Percentiles rank a stretch among this genome's conserved stretches.
Conservation (phyloP, 2,113 vertebrate genomes). For the Macaca fascicularis region T2T-MFA8v1.1 NC_088395.1:29226501-29227000, state of each 20-base stretch:
- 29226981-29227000: background rate
- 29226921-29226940: constrained; percentile 18
- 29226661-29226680: background rate
- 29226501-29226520: background rate
- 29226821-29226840: background rate
- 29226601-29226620: background rate
- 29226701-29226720: background rate
- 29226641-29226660: background rate
- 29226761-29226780: background rate
- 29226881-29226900: background rate
- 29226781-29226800: background rate
- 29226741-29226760: background rate
- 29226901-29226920: background rate
- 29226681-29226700: background rate
- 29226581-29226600: background rate
- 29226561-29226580: background rate
- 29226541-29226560: background rate
- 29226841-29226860: background rate
- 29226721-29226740: background rate
- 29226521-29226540: constrained; percentile 38
- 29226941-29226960: background rate
- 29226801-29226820: background rate
- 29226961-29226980: background rate
- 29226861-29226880: background rate
- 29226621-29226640: background rate